Evolutionary conservation across 2,797 vertebrate genomes (phyloP).

Genomic region (Etheostoma perlongum): DNA sequence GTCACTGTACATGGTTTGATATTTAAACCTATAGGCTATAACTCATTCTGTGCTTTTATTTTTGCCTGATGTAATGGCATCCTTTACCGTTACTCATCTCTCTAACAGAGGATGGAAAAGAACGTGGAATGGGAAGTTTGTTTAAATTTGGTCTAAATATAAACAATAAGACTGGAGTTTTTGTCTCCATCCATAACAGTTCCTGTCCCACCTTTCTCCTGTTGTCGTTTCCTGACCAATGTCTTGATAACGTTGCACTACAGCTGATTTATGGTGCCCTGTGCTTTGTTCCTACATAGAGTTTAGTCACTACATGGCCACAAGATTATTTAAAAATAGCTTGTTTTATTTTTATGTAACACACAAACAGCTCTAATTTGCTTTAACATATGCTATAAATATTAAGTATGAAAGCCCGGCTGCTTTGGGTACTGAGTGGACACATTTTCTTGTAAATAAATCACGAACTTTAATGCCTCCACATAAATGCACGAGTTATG

Average conservation of each 20-base stretch:
- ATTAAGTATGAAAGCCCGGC: slow-evolving; percentile 14
- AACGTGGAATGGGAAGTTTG: slow-evolving; percentile 63
- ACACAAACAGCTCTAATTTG: slow-evolving; percentile 15
- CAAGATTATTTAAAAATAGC: slow-evolving; percentile 28
- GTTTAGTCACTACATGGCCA: slow-evolving; percentile 29
- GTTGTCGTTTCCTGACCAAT: slow-evolving; percentile 68
- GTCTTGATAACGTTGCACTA: slow-evolving; percentile 51
- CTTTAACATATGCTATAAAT: slow-evolving; percentile 28
- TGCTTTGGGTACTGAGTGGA: slow-evolving; percentile 31
- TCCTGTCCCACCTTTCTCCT: slow-evolving; percentile 79
- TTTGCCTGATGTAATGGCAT: slow-evolving; percentile 41
- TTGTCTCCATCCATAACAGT: slow-evolving; percentile 55
- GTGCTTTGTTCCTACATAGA: slow-evolving; percentile 40
- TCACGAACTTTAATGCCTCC: slow-evolving; percentile 64
- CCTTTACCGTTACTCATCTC: slow-evolving; percentile 30
- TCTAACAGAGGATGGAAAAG: slow-evolving; percentile 44
- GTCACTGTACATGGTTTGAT: background rate
- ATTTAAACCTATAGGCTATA: background rate
- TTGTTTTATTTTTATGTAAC: slow-evolving; percentile 44
- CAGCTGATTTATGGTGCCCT: slow-evolving; percentile 63
- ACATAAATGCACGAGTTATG: slow-evolving; percentile 55
- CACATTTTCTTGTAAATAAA: slow-evolving; percentile 65
- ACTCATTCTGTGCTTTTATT: slow-evolving; percentile 18
- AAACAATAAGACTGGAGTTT: slow-evolving; percentile 60
- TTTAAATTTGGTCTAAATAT: slow-evolving; percentile 75